Evolutionary conservation across 92 coral and sea anemone species (phyloP), one percentile per base, ranked within the genome.

Genomic region (Scolanthus callimorphus): DNA sequence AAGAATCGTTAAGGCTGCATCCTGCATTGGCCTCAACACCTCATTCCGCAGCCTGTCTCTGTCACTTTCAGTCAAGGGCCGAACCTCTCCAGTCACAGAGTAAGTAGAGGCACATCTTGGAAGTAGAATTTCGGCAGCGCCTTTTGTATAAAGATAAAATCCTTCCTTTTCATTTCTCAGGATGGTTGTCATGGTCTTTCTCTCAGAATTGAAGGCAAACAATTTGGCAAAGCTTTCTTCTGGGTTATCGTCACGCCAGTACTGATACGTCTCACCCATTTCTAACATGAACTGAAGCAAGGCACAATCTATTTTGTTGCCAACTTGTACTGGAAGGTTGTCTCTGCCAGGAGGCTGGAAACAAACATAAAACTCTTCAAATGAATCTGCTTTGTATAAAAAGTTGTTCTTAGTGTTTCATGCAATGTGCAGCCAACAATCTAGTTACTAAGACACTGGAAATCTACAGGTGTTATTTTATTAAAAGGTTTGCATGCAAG

Each of bases 231-330:
- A 80, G 30, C 57, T 55, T 30, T 77, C 79, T 61, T 88, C 94
- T 23, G 98, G 98, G 51, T 83, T 71, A 17, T 88, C 81, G 49
- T 89, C 98, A 17, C 98, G 75, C 83, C 85, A 84, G 1, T 67
- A 62, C 54, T 92, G 84, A 55, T 92, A 92, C 22, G 89, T 85
- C 31, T 84, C 96, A 29, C 87, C 81, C n/a, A 80, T 68, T 60
- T 90, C 86, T n/a, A 76, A 72, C 49, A 89, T 78, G 51, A 80
- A 81, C 65, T 90, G 96, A 25, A 92, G 78, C 25, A 89, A 59
- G 0, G 98, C 85, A 57, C 94, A 85, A 59, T 92, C 98, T n/a
- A 86, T 92, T 77, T 73, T 81, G 76, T 92, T 89, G 11, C 98
- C 98, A 44, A 65, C 79, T 72, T 92, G 98, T 39, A 62, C 48